A percentile compares a stretch with the other conserved stretches of the same genome.
phyloP scores from a whole-genome alignment of 1,140 invertebrate genomes.

The Diabrotica virgifera region DNA sequence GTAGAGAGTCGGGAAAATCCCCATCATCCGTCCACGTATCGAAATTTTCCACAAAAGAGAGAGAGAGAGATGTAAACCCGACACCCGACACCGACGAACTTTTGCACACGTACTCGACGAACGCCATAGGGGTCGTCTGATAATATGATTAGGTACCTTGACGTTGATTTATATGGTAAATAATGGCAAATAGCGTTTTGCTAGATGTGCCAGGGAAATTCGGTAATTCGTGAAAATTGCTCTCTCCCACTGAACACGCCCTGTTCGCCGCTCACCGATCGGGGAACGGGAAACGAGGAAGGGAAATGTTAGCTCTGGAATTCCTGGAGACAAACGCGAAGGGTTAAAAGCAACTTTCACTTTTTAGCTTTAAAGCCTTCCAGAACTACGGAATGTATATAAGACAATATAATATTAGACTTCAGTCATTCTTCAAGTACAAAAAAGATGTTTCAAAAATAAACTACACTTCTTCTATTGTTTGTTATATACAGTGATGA shows the following conservation, averaged over 20 bases:
- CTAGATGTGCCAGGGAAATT: constrained; percentile 28
- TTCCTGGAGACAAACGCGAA: no score
- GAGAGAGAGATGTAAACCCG: background rate
- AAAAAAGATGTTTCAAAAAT: no score
- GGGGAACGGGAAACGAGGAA: background rate
- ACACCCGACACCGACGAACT: no score
- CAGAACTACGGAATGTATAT: no score
- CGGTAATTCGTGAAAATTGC: constrained; percentile 20
- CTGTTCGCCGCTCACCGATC: background rate
- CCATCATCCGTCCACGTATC: constrained; percentile 1
- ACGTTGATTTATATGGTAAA: constrained; percentile 38
- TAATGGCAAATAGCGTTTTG: constrained; percentile 33
- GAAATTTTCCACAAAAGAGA: background rate
- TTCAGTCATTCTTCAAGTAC: no score
- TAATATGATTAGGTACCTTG: constrained; percentile 37
- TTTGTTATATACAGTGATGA: no score
- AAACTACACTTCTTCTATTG: no score
- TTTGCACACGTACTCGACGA: background rate
- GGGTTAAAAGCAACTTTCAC: no score
- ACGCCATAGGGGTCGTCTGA: constrained; percentile 24
- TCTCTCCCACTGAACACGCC: constrained; percentile 5
- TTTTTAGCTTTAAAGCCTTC: no score
- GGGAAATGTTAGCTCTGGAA: background rate
- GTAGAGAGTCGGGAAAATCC: background rate
- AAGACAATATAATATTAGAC: no score